These are phyloP conservation scores for Sturmia bella DNA, from an alignment of 2,888 invertebrate species.

Conservation along the genomic window DNA sequence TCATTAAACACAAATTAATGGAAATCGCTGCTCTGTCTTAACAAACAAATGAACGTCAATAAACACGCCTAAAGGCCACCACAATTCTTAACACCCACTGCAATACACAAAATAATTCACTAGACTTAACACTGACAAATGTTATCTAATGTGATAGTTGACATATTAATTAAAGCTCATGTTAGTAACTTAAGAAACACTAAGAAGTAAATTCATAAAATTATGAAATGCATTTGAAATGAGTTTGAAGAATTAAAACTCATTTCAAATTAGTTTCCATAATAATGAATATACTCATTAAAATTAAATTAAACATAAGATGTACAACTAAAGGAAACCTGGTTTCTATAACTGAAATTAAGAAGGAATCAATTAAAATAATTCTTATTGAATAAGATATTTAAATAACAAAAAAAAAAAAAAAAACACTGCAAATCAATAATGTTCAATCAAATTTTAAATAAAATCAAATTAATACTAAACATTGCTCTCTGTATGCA, in stretches of 20 bases:
- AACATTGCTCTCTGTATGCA: not conserved
- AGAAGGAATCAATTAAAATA: slow-evolving; percentile 32
- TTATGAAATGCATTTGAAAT: too few relatives aligned
- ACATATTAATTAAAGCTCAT: slow-evolving; percentile 11
- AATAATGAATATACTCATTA: too few relatives aligned
- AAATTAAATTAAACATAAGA: slow-evolving; percentile 1
- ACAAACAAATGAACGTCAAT: too few relatives aligned
- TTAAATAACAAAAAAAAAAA: slow-evolving; percentile 15
- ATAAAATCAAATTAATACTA: slow-evolving; percentile 13
- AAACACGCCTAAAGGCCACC: too few relatives aligned
- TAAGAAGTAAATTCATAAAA: too few relatives aligned
- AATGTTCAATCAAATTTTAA: slow-evolving; percentile 39
- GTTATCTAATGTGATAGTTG: slow-evolving; percentile 53
- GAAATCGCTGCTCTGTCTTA: too few relatives aligned
- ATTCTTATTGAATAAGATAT: too few relatives aligned
- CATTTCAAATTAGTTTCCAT: too few relatives aligned
- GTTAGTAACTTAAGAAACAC: not conserved
- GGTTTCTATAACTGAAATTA: slow-evolving; percentile 47
- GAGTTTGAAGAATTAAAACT: too few relatives aligned
- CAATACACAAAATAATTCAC: slow-evolving; percentile 18
- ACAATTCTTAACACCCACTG: too few relatives aligned
- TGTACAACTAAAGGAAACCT: slow-evolving; percentile 17
- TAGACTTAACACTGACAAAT: not conserved
- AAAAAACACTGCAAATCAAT: slow-evolving; percentile 32
- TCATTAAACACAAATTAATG: not conserved